These are phyloP conservation scores for Chaetodon trifascialis DNA, from an alignment of 2,113 vertebrate species.

Conservation along the genomic window DNA sequence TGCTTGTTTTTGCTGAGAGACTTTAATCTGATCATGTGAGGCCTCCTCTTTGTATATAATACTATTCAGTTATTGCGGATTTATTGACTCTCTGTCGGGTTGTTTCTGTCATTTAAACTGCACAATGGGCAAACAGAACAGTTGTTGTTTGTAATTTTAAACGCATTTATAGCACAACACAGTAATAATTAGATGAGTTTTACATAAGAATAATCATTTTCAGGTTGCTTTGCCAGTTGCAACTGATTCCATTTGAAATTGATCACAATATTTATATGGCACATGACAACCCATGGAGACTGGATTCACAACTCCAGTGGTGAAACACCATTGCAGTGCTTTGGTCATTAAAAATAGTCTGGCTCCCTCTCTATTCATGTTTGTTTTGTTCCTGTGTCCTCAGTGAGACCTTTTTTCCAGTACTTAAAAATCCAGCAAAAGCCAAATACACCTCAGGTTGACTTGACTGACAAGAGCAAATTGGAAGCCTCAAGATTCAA, in stretches of 20 bases:
- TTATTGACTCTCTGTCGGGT: conserved; percentile 6
- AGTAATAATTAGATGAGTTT: background rate
- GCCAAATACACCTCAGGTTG: conserved; percentile 12
- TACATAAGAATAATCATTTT: conserved; percentile 15
- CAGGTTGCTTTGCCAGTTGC: background rate
- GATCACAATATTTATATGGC: background rate
- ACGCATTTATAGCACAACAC: background rate
- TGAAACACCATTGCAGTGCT: background rate
- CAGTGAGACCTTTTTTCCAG: background rate
- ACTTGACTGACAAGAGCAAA: conserved; percentile 15
- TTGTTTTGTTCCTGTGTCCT: conserved; percentile 11
- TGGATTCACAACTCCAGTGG: background rate
- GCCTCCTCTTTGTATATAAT: background rate
- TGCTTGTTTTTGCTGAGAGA: conserved; percentile 36
- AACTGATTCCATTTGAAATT: background rate
- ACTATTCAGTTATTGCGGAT: background rate
- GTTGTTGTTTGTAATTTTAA: background rate
- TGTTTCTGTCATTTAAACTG: background rate
- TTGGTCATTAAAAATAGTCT: conserved; percentile 20
- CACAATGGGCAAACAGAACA: background rate
- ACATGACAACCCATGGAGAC: background rate
- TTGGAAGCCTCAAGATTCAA: conserved; percentile 8
- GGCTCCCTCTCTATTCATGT: background rate
- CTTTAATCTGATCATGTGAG: conserved; percentile 13
- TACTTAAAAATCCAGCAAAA: conserved; percentile 16